A percentile compares a stretch with the other conserved stretches of the same genome.
phyloP scores from a whole-genome alignment of 2,797 vertebrate genomes.

The Brachymystax lenok region DNA sequence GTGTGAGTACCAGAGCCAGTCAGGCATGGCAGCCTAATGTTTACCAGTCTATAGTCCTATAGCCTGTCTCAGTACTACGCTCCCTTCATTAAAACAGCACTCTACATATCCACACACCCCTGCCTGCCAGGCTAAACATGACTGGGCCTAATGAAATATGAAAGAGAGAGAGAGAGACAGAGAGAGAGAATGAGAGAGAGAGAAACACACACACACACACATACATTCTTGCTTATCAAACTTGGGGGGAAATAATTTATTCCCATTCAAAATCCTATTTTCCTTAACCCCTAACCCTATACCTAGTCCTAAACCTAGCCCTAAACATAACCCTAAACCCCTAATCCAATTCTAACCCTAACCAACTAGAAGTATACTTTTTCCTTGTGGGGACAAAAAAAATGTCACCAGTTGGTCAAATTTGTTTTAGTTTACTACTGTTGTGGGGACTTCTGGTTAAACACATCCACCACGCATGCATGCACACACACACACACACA shows the following conservation, averaged over 20 bases:
- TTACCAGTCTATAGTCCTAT: constrained; percentile 17
- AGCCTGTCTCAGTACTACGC: constrained; percentile 31
- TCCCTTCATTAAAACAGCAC: constrained; percentile 49
- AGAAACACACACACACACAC: too few species aligned
- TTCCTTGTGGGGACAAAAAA: too few species aligned
- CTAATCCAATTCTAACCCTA: too few species aligned
- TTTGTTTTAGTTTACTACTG: too few species aligned
- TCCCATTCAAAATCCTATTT: too few species aligned
- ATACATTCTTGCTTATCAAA: too few species aligned
- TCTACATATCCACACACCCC: constrained; percentile 56
- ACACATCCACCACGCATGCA: too few species aligned
- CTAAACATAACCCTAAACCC: constrained; percentile 51
- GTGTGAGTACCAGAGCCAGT: constrained; percentile 14
- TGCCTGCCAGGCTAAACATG: constrained; percentile 55
- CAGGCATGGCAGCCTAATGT: neutral
- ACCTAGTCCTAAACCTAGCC: constrained; percentile 32
- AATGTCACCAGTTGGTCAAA: too few species aligned
- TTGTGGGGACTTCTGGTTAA: too few species aligned
- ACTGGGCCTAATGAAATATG: neutral
- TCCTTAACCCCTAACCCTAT: constrained; percentile 33
- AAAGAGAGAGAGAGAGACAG: constrained; percentile 36
- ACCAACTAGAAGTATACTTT: too few species aligned
- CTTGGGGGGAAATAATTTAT: too few species aligned
- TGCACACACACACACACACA: too few species aligned
- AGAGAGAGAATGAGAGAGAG: constrained; percentile 38